A percentile compares a stretch with the other conserved stretches of the same genome.
phyloP scores from a whole-genome alignment of 1,140 invertebrate species.

The Drosophila ananassae region DNA sequence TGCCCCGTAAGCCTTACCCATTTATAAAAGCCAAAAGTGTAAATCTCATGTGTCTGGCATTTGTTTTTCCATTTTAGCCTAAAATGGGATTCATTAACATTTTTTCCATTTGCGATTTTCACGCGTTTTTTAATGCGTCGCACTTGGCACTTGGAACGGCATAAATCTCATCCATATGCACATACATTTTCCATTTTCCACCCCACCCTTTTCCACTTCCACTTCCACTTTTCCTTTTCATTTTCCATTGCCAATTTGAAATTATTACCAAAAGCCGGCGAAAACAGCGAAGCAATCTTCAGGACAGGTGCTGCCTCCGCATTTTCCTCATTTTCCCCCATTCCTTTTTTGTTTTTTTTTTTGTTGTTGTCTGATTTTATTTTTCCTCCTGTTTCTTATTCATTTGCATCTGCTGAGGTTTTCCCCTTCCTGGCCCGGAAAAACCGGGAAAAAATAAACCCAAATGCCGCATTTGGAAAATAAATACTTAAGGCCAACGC shows the following conservation, averaged over 20 bases:
- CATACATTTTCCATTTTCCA: slow-evolving; percentile 10
- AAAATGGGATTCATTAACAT: slow-evolving; percentile 71
- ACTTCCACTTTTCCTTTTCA: neutral
- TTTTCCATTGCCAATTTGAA: slow-evolving; percentile 66
- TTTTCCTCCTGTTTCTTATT: slow-evolving; percentile 16
- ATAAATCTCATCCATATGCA: slow-evolving; percentile 82
- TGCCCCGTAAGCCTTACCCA: slow-evolving; percentile 37
- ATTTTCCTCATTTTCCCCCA: neutral
- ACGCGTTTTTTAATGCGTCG: slow-evolving; percentile 56
- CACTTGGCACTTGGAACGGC: slow-evolving; percentile 41
- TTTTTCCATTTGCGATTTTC: slow-evolving; percentile 77
- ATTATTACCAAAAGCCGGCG: slow-evolving; percentile 59
- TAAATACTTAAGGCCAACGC: slow-evolving; percentile 36
- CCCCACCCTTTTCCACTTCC: neutral
- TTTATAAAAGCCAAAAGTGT: slow-evolving; percentile 76
- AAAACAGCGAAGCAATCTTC: slow-evolving; percentile 41
- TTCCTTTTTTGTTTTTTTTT: slow-evolving; percentile 1
- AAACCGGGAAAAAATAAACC: slow-evolving; percentile 55
- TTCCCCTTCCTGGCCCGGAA: neutral
- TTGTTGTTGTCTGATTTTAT: slow-evolving; percentile 11
- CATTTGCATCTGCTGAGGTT: slow-evolving; percentile 36
- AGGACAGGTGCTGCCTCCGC: slow-evolving; percentile 51
- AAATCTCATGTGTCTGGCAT: slow-evolving; percentile 58
- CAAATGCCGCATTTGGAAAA: slow-evolving; percentile 73
- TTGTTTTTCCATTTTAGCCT: slow-evolving; percentile 37